Evolutionary conservation across 64 coral and sea anemone genomes (phyloP).

Genomic region (Hydrozoanthus tunicans): DNA sequence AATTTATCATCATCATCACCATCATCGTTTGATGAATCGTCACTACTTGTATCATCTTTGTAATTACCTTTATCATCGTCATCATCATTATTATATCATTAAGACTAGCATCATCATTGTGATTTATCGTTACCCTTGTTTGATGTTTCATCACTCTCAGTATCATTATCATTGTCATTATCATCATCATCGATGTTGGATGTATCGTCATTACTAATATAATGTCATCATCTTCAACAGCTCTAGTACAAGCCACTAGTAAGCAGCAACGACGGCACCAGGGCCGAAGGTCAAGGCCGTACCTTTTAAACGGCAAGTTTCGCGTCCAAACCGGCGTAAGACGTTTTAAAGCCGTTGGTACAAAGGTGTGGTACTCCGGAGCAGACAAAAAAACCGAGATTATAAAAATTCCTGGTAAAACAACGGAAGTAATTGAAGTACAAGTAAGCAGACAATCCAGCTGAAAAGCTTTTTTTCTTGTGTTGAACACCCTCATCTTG

Average conservation of each 20-base stretch:
- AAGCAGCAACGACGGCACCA: conserved; percentile 43
- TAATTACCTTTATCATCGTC: not conserved
- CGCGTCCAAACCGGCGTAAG: conserved; percentile 61
- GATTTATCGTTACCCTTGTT: not conserved
- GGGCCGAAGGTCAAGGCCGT: conserved; percentile 12
- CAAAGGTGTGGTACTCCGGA: conserved; percentile 84
- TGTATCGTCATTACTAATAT: not conserved
- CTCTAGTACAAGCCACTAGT: conserved; percentile 37
- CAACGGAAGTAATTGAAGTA: conserved; percentile 63
- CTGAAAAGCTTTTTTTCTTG: not conserved
- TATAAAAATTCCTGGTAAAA: conserved; percentile 81
- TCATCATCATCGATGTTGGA: not conserved
- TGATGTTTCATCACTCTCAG: no score
- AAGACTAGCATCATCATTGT: not conserved
- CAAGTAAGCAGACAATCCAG: conserved; percentile 48
- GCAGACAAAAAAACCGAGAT: conserved; percentile 66
- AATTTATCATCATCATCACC: not conserved
- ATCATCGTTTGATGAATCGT: not conserved
- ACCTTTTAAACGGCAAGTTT: conserved; percentile 75
- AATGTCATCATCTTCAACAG: not conserved
- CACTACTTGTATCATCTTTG: not conserved
- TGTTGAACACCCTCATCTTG: not conserved
- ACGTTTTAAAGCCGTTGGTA: conserved; percentile 54
- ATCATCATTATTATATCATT: not conserved
- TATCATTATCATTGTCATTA: not conserved